Evolutionary conservation across 2,113 vertebrate genomes (phyloP).

Genomic region (Emydocephalus ijimae): DNA sequence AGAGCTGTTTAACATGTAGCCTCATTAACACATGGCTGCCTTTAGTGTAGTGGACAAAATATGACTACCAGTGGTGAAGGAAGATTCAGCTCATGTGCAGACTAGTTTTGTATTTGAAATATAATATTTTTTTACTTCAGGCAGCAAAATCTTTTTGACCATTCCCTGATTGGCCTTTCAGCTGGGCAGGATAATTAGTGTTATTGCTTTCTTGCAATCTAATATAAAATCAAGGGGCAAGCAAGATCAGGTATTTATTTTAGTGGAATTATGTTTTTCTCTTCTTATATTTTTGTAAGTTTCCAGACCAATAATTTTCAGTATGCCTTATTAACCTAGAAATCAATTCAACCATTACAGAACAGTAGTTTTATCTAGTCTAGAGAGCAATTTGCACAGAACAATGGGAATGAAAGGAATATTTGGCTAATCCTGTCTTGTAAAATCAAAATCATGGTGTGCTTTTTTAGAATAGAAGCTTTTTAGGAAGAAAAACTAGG

Average conservation of each 20-base stretch:
- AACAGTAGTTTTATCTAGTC: conserved; percentile 9
- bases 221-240: not conserved
- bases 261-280: not conserved
- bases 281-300: not conserved
- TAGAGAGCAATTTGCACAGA: conserved; percentile 9
- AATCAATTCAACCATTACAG: not conserved
- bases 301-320: conserved; percentile 13
- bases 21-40: not conserved
- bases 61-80: not conserved
- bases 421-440: not conserved
- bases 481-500: not conserved
- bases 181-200: not conserved
- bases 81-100: not conserved
- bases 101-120: not conserved
- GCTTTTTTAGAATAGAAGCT: not conserved
- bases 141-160: not conserved
- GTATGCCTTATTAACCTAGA: not conserved
- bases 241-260: not conserved
- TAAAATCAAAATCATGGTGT: not conserved
- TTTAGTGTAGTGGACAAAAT: not conserved
- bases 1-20: not conserved
- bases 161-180: not conserved
- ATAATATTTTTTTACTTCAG: not conserved
- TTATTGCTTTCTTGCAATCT: not conserved
- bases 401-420: not conserved